These are phyloP conservation scores for Drosophila sechellia DNA, from an alignment of 1,140 invertebrate species.

Conservation along the genomic window DNA sequence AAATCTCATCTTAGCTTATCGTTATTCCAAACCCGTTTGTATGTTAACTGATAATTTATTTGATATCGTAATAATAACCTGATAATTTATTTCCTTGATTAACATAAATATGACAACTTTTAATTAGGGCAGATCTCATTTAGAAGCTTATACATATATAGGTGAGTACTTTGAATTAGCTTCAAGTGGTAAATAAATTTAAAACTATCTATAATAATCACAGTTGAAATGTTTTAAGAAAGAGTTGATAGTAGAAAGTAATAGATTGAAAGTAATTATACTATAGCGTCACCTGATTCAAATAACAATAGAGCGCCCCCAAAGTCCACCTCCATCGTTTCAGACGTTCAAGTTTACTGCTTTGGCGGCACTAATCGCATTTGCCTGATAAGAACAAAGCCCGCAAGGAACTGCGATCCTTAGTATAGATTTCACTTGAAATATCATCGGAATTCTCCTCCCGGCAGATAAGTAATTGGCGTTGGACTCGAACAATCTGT, in stretches of 20 bases:
- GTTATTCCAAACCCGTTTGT: too few species aligned
- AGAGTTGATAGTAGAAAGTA: too few species aligned
- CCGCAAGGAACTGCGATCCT: constrained; percentile 19
- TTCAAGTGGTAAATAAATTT: neutral
- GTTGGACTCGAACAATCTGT: constrained; percentile 3
- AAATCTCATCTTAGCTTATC: too few species aligned
- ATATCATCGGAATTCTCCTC: constrained; percentile 8
- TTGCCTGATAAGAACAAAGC: constrained; percentile 26
- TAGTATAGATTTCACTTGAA: constrained; percentile 35
- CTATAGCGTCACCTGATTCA: constrained; percentile 5
- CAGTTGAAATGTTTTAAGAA: neutral
- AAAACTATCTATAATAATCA: neutral
- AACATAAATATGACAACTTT: neutral
- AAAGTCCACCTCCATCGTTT: constrained; percentile 22
- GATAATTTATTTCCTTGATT: too few species aligned
- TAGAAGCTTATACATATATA: too few species aligned
- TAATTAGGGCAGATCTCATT: neutral
- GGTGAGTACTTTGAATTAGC: too few species aligned
- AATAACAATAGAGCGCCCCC: constrained; percentile 14
- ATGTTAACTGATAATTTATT: too few species aligned
- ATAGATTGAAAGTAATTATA: neutral
- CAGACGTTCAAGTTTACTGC: constrained; percentile 44
- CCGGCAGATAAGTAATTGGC: constrained; percentile 16
- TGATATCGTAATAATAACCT: too few species aligned
- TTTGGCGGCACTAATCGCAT: constrained; percentile 21